Evolutionary conservation across 2,113 vertebrate genomes (phyloP).

Genomic region (Budorcas taxicolor): DNA sequence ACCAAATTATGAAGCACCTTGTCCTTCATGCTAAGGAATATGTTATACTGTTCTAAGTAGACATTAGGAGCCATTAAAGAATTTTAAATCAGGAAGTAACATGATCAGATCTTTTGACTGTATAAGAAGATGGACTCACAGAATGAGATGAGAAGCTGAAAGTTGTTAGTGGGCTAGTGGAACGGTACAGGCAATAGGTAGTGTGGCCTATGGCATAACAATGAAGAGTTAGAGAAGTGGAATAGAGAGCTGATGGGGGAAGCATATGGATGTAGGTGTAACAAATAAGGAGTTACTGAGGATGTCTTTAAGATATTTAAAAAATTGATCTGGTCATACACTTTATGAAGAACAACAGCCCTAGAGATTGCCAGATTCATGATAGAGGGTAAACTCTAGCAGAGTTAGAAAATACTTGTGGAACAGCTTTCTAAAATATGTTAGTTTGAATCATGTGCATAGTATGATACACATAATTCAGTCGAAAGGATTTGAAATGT

Average conservation of each 20-base stretch:
- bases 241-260: neutral
- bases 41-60: neutral
- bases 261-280: neutral
- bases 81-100: neutral
- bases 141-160: neutral
- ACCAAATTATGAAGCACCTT: neutral
- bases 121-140: neutral
- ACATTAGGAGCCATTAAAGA: neutral
- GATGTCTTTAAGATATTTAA: neutral
- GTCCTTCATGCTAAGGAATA: neutral
- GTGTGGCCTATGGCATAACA: neutral
- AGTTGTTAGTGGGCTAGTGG: neutral
- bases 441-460: neutral
- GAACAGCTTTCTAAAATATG: neutral
- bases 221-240: neutral
- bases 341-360: neutral
- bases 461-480: neutral
- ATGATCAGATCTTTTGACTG: neutral
- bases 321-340: neutral
- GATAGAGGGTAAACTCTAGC: neutral
- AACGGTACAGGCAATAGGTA: neutral
- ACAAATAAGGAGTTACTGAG: neutral
- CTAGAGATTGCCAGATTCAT: neutral
- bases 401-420: neutral
- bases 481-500: neutral